Base-by-base conservation (phyloP, 2,797 vertebrate genomes). In the Monodelphis domestica region DNA sequence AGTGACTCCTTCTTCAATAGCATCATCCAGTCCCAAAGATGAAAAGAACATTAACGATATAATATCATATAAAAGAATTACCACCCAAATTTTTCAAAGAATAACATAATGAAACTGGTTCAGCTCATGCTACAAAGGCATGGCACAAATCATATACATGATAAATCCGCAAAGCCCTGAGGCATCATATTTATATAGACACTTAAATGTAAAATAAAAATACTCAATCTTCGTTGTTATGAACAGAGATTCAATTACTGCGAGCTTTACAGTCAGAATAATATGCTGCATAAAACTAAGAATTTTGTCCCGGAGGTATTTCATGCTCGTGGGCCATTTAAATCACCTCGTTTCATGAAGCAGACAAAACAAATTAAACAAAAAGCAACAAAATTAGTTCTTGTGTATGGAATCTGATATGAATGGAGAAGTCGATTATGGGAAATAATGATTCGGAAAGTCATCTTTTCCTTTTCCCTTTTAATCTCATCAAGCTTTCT, bases 161-260 rank as follows among this genome's bases (percentile, higher is more conserved):
- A 97, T 98, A 98, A 98, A 98, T 98, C 97, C 97, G 94, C 93
- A 95, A 97, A 96, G 94, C 98, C 98, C 98, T 56, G 90, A 97
- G 97, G 97, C 96, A 94, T 97, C 97, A 97, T 98, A 98, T 98
- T 98, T 98, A 97, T 98, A 97, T 98, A 98, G 96, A 97, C 96
- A 98, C 97, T 98, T 98, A 98, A 98, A 98, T 97, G 97, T 98
- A 97, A 98, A 98, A 98, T 97, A 98, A 98, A 98, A 98, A 97
- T 97, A 97, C 97, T 98, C 97, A 95, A 96, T 98, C 97, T 98
- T 97, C 89, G 92, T 98, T 98, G 97, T 97, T 96, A 95, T 63
- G 97, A 97, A 97, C 96, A 94, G 97, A 96, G 97, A 98, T 98
- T 98, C 97, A 98, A 98, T 98, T 98, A 98, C 98, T 97, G 94